A percentile compares a stretch with the other conserved stretches of the same genome.
Evolutionary conservation across 2,797 vertebrate genomes (phyloP).

Genomic region (Cyprinodon diabolis): DNA sequence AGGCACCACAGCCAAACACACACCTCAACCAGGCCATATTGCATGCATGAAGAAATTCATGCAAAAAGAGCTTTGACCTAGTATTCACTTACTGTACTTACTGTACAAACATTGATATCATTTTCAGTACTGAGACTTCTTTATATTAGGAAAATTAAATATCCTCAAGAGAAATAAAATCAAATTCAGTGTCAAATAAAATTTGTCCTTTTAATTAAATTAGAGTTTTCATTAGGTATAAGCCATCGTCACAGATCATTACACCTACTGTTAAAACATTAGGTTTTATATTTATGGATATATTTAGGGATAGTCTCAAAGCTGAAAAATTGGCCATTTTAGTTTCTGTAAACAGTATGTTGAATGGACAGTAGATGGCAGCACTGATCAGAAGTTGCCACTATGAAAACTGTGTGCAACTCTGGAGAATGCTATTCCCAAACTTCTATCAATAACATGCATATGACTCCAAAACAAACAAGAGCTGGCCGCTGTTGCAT

Average conservation of each 20-base stretch:
- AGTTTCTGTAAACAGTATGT: not conserved
- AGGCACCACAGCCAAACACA: not conserved
- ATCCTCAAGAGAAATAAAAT: too few species aligned
- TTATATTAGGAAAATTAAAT: not conserved
- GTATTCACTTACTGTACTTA: not conserved
- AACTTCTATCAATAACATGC: conserved; percentile 34
- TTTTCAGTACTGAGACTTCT: not conserved
- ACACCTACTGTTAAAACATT: not conserved
- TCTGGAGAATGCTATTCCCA: not conserved
- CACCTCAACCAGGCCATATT: not conserved
- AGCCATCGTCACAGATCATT: not conserved
- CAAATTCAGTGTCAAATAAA: not conserved
- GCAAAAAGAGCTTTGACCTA: not conserved
- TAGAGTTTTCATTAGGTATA: not conserved
- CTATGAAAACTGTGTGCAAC: not conserved
- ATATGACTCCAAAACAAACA: conserved; percentile 56
- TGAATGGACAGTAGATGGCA: conserved; percentile 53
- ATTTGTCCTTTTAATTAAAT: not conserved
- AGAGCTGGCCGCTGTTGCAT: conserved; percentile 18
- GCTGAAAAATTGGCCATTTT: too few species aligned
- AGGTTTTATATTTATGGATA: not conserved
- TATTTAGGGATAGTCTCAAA: not conserved
- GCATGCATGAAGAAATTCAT: not conserved
- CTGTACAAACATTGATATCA: too few species aligned
- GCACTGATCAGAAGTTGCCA: conserved; percentile 39